Percentiles rank a stretch among this genome's conserved stretches.
Evolutionary conservation across 2,113 vertebrate species (phyloP).

Genomic region (Phalacrocorax brasilianus): DNA sequence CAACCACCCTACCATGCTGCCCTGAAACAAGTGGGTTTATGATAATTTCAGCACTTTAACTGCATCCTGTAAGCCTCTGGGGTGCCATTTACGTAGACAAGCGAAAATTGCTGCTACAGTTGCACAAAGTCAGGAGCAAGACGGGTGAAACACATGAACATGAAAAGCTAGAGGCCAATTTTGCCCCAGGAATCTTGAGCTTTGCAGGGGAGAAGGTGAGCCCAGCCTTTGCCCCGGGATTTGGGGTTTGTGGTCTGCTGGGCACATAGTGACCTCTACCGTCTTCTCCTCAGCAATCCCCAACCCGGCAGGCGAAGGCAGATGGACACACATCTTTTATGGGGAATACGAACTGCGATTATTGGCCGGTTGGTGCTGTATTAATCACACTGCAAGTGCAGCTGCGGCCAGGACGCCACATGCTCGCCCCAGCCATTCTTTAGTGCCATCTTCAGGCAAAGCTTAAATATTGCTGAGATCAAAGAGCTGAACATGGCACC

Average conservation of each 20-base stretch:
- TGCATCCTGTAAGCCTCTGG: background rate
- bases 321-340: background rate
- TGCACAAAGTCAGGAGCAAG: background rate
- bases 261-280: conserved; percentile 59
- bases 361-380: background rate
- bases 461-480: conserved; percentile 25
- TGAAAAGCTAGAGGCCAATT: background rate
- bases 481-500: background rate
- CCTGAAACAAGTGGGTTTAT: fast-evolving
- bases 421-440: conserved; percentile 47
- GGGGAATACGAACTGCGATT: background rate
- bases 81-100: fast-evolving
- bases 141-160: fast-evolving
- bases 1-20: fast-evolving
- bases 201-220: background rate
- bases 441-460: conserved; percentile 74
- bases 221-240: background rate
- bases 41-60: background rate
- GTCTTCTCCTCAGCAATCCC: conserved; percentile 5
- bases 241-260: background rate
- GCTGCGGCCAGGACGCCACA: background rate
- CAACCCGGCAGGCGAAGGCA: background rate
- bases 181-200: fast-evolving
- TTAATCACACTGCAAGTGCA: background rate
- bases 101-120: background rate